Evolutionary conservation across 23 tunicate genomes (phyloP), one percentile per base, ranked within the genome.

Genomic region (Styela clava): DNA sequence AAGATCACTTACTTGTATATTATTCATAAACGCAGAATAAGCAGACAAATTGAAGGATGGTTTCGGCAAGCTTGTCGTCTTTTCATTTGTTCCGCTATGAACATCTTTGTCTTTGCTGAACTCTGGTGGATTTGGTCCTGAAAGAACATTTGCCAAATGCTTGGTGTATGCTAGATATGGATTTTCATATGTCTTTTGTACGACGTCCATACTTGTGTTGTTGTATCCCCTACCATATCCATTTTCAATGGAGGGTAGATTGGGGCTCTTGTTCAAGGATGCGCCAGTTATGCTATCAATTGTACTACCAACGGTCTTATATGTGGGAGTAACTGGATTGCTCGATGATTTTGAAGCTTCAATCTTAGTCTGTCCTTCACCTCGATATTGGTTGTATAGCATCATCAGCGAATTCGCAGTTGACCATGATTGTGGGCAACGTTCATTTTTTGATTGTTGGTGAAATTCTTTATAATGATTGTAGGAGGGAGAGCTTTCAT

Each of bases 151-250:
- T 25, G 81, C 65, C 32, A 76, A 27, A 27, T 76, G 81, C 26
- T 76, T 76, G 30, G 81, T 76, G 81, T 76, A 76, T 16, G 81
- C 81, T 29, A 76, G 27, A 76, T 76, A 76, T 20, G 52, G 81
- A 56, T 76, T 76, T 20, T 36, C 81, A 52, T 44, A 76, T 24
- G 65, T 0, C 23, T 52, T 29, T n/a, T 52, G 27, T 24, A 24
- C 81, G 44, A 21, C 65, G 24, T 52, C 81, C 20, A 20, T 23
- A 16, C 31, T 27, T 27, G 71, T 1, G 24, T 29, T 67, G 30
- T 67, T 67, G 71, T 67, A 67, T 22, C 31, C 24, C 16, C 71
- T 67, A 24, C 31, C 31, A 24, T 29, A 27, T 29, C 56, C 56
- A 44, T 44, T 44, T 44, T 44, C 56, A 7, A 44, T 7, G 12